Conservation (phyloP, 1,140 invertebrate genomes). For the Drosophila pandora region DNA sequence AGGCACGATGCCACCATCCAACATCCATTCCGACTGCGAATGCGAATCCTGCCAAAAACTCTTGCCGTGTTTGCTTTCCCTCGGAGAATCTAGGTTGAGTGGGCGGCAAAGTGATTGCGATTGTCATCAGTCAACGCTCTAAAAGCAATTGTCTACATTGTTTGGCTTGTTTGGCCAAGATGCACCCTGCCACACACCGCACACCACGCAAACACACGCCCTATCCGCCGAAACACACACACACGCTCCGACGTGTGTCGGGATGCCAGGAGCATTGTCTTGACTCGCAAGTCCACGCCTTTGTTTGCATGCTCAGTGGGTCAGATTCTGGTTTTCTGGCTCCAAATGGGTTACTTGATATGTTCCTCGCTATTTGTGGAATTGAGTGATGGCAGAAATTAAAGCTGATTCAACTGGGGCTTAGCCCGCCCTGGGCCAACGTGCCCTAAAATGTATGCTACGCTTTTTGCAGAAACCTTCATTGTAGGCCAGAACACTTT, state of each 20-base stretch:
- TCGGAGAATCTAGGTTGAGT: slow-evolving; percentile 76
- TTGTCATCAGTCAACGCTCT: slow-evolving; percentile 82
- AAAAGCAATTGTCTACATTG: slow-evolving; percentile 83
- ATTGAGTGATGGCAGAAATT: slow-evolving; percentile 21
- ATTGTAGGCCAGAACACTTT: not conserved
- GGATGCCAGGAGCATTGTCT: slow-evolving; percentile 58
- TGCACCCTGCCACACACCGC: slow-evolving; percentile 51
- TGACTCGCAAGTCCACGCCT: slow-evolving; percentile 56
- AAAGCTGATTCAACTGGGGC: slow-evolving; percentile 9
- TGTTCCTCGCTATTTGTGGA: slow-evolving; percentile 11
- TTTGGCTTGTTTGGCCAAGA: slow-evolving; percentile 79
- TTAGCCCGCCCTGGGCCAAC: too few species aligned
- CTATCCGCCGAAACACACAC: slow-evolving; percentile 20
- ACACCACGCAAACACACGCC: slow-evolving; percentile 21
- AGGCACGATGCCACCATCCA: slow-evolving; percentile 7
- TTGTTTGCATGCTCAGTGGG: slow-evolving; percentile 79
- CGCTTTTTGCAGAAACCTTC: not conserved
- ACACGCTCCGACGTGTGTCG: not conserved
- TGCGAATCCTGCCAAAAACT: slow-evolving; percentile 28
- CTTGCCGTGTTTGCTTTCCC: slow-evolving; percentile 64
- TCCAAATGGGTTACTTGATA: slow-evolving; percentile 53
- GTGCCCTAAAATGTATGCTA: slow-evolving; percentile 1
- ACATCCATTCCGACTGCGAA: slow-evolving; percentile 2
- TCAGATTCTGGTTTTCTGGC: slow-evolving; percentile 42
- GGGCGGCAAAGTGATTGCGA: slow-evolving; percentile 79